Evolutionary conservation across 2,888 invertebrate species (phyloP), one percentile per base, ranked within the genome.

Genomic region (Tanypteryx hageni): DNA sequence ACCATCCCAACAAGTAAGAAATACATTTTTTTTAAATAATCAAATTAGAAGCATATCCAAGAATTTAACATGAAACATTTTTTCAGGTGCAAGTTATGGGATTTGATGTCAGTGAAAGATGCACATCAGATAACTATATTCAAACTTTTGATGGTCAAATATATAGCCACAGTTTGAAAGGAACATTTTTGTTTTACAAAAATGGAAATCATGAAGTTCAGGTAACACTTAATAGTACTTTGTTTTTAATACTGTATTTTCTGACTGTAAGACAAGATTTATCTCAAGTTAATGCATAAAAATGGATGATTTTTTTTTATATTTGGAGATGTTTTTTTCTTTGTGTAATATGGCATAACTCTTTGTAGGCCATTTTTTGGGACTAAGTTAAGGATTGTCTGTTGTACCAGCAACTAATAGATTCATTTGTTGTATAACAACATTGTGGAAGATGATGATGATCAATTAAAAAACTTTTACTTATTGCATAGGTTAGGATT

Each of bases 161-260:
- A 13, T 94, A 94, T 68, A 89, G 92, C 22, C 93, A 94, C 91
- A 92, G 92, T 4, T 92, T 93, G 83, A 94, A 94, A 93, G 94
- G 94, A 57, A 93, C 93, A 14, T 94, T 94, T 92, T 93, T 94
- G 44, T 92, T 94, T 13, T 94, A 94, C 81, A 93, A 93, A 16
- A 93, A 92, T n/a, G 92, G 93, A 8, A 94, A 93, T 3, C 93
- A 94, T 64, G 94, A 94, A 93, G 94, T 94, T 22, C 94, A 94
- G 93, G 93, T 94, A 92, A 81, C 27, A 44, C 44, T 44, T 44
- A 44, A 3, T 44, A 44, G 1, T 44, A 44, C 5, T 44, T 44
- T 44, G 5, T 44, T 5, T 44, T 44, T 44, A 44, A 44, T 44
- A 44, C 44, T 44, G 44, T 44, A 44, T 44, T 44, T 44, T 44